A percentile compares a stretch with the other conserved stretches of the same genome.
phyloP scores from a whole-genome alignment of 2,113 vertebrate genomes.

The Dromaius novaehollandiae region DNA sequence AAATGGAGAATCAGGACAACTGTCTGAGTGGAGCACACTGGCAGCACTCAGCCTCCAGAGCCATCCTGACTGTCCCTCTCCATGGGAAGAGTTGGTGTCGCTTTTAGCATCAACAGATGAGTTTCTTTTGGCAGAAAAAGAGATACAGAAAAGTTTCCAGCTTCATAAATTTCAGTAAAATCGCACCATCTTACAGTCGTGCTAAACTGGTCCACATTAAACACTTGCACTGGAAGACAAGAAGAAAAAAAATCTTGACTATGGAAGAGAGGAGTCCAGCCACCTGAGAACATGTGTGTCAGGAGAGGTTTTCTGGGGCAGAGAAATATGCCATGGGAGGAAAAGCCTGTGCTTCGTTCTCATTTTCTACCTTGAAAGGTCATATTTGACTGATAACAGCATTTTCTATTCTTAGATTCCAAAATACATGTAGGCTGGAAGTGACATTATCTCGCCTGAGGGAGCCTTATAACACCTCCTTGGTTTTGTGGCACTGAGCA shows the following conservation, averaged over 20 bases:
- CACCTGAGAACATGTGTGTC: background rate
- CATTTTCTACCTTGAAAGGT: slow-evolving; percentile 17
- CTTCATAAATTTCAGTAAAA: background rate
- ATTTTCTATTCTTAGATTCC: background rate
- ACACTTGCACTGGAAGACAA: background rate
- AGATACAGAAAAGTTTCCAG: background rate
- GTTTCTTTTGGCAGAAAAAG: background rate
- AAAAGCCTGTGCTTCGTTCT: background rate
- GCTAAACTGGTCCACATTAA: background rate
- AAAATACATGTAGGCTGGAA: background rate
- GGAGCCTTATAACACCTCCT: slow-evolving; percentile 1
- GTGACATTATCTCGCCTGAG: background rate
- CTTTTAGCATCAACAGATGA: background rate
- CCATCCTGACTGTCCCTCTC: background rate
- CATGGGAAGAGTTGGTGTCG: background rate
- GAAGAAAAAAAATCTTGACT: background rate
- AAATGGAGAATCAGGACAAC: background rate
- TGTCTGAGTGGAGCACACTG: background rate
- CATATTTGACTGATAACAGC: background rate
- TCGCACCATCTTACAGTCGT: rapidly evolving
- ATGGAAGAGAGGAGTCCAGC: background rate
- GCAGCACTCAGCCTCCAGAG: background rate
- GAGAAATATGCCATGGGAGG: background rate
- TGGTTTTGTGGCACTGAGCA: background rate
- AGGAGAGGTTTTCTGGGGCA: background rate